A percentile compares a stretch with the other conserved stretches of the same genome.
phyloP scores from a whole-genome alignment of 1,140 invertebrate species.

The Drosophila lowei region DNA sequence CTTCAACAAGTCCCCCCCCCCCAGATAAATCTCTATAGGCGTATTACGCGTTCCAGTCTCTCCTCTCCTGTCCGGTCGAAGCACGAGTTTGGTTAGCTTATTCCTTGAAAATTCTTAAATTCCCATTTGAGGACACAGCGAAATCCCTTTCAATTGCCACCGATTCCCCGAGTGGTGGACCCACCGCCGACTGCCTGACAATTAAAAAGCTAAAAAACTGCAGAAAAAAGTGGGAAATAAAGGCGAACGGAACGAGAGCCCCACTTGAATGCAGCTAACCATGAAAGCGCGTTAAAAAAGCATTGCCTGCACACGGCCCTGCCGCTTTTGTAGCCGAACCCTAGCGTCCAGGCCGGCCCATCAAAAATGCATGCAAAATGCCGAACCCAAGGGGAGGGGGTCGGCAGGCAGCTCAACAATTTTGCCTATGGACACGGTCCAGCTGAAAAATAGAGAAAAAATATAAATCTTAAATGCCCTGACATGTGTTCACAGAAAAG shows the following conservation, averaged over 20 bases:
- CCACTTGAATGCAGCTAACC: constrained; percentile 65
- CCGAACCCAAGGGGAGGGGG: not conserved
- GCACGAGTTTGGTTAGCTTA: constrained; percentile 20
- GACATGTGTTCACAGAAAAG: constrained; percentile 71
- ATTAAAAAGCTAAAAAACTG: constrained; percentile 52
- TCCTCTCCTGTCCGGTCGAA: not conserved
- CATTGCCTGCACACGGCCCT: constrained; percentile 44
- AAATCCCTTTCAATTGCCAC: constrained; percentile 66
- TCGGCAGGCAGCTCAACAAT: constrained; percentile 39
- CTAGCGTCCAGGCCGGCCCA: constrained; percentile 15
- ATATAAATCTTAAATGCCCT: constrained; percentile 74
- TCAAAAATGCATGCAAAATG: constrained; percentile 57
- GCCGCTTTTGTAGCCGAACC: constrained; percentile 23
- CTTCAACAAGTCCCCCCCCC: too few relatives aligned
- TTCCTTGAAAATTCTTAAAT: constrained; percentile 40
- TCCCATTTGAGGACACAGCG: constrained; percentile 29
- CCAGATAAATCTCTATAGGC: too few relatives aligned
- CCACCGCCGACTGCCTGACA: constrained; percentile 40
- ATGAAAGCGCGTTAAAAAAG: constrained; percentile 68
- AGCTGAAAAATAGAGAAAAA: constrained; percentile 26
- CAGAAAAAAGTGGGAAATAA: constrained; percentile 4
- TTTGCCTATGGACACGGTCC: constrained; percentile 24
- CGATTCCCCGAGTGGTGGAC: constrained; percentile 5
- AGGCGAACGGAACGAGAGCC: not conserved
- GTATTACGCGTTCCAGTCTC: too few relatives aligned